phyloP scores from a whole-genome alignment of 1,140 invertebrate species.

The Drosophila pseudoobscura region DNA sequence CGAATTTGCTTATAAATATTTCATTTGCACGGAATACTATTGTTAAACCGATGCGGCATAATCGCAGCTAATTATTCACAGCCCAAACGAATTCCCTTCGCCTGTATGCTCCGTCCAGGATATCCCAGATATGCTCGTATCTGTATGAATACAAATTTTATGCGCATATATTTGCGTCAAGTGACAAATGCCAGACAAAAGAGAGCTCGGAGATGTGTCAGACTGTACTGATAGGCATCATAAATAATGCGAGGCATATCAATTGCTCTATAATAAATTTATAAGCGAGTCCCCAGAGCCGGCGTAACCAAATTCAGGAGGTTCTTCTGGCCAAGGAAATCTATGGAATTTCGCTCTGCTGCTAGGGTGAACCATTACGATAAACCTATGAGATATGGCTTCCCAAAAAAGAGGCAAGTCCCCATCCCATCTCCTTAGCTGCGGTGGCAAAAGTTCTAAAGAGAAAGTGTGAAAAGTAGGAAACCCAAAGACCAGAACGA shows the following conservation, averaged over 20 bases:
- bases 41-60: conserved; percentile 37
- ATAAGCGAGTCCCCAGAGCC: conserved; percentile 39
- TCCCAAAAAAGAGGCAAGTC: too few species aligned
- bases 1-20: conserved; percentile 21
- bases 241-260: conserved; percentile 68
- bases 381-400: too few species aligned
- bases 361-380: too few species aligned
- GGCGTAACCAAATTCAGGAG: conserved; percentile 21
- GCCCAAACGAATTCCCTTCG: neutral
- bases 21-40: conserved; percentile 18
- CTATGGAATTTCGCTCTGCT: too few species aligned
- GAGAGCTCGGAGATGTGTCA: conserved; percentile 23
- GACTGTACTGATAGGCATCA: conserved; percentile 48
- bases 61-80: conserved; percentile 62
- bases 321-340: conserved; percentile 7
- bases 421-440: too few species aligned
- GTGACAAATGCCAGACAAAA: conserved; percentile 56
- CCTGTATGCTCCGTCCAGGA: conserved; percentile 1
- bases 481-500: too few species aligned
- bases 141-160: conserved; percentile 50
- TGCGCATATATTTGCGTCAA: conserved; percentile 48
- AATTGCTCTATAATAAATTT: conserved; percentile 61
- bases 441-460: too few species aligned
- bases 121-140: conserved; percentile 29
- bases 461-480: too few species aligned